phyloP scores from a whole-genome alignment of 1,140 invertebrate genomes.

The Habropoda laboriosa region DNA sequence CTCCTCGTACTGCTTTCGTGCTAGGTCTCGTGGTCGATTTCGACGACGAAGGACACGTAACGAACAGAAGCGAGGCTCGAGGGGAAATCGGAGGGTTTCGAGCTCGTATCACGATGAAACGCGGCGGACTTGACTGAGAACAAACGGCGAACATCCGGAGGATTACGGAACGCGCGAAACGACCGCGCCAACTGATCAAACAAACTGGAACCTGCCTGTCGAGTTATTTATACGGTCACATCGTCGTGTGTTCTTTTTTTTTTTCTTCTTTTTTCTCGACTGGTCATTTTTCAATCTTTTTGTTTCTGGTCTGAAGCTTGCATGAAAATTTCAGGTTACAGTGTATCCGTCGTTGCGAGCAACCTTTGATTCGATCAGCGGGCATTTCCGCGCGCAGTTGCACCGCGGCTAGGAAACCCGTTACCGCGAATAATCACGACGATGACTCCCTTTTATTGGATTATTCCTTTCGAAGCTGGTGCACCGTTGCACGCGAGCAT shows the following conservation, averaged over 20 bases:
- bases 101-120: conserved; percentile 41
- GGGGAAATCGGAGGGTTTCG: conserved; percentile 22
- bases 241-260: conserved; percentile 25
- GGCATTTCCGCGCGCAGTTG: neutral
- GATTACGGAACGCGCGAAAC: conserved; percentile 58
- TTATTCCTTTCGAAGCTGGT: neutral
- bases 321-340: conserved; percentile 12
- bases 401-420: neutral
- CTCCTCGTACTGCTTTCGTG: neutral
- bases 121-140: conserved; percentile 33
- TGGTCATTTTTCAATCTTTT: too few species aligned
- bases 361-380: neutral
- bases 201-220: conserved; percentile 56
- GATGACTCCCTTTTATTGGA: conserved; percentile 10
- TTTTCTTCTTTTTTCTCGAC: neutral
- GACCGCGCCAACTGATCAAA: conserved; percentile 59
- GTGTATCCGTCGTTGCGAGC: neutral
- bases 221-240: conserved; percentile 50
- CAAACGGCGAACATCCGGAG: conserved; percentile 47
- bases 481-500: too few species aligned
- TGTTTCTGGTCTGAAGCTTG: neutral
- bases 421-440: conserved; percentile 23
- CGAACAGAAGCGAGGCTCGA: neutral
- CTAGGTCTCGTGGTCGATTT: neutral
- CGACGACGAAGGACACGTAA: neutral